Evolutionary conservation across 2,113 vertebrate species (phyloP).

Genomic region (Ivindomyrus marchei): DNA sequence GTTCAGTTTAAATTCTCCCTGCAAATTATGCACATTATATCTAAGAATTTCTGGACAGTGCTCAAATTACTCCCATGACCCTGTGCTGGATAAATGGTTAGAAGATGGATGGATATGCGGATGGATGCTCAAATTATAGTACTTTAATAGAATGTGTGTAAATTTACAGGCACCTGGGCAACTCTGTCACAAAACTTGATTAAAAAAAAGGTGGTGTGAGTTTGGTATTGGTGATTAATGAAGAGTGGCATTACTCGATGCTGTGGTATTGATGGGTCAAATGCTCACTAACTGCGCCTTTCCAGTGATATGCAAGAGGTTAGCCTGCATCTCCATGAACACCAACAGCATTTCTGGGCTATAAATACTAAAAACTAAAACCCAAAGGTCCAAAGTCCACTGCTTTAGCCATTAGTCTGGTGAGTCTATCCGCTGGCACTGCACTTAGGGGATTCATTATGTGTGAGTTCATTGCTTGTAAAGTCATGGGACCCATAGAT

Average conservation of each 20-base stretch:
- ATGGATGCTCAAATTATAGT: not conserved
- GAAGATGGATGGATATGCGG: not conserved
- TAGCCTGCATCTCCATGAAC: not conserved
- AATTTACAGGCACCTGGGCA: not conserved
- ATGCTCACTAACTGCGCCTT: not conserved
- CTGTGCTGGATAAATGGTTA: not conserved
- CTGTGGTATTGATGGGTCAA: not conserved
- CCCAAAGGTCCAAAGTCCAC: not conserved
- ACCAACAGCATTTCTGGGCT: not conserved
- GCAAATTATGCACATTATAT: not conserved
- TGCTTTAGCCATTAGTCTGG: not conserved
- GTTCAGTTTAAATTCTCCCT: not conserved
- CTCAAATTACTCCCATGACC: not conserved
- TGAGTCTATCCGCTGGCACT: not conserved
- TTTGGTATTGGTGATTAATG: not conserved
- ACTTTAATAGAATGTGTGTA: not conserved
- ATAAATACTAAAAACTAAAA: not conserved
- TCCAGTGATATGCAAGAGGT: not conserved
- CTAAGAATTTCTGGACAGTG: not conserved
- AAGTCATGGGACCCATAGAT: not conserved
- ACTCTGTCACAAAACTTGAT: not conserved
- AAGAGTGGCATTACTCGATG: not conserved
- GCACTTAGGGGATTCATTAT: not conserved
- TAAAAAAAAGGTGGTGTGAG: not conserved
- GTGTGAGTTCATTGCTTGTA: not conserved